A percentile compares a stretch with the other conserved stretches of the same genome.
Conservation (phyloP, 2,888 invertebrate species). For the Drosophila siamana region DNA sequence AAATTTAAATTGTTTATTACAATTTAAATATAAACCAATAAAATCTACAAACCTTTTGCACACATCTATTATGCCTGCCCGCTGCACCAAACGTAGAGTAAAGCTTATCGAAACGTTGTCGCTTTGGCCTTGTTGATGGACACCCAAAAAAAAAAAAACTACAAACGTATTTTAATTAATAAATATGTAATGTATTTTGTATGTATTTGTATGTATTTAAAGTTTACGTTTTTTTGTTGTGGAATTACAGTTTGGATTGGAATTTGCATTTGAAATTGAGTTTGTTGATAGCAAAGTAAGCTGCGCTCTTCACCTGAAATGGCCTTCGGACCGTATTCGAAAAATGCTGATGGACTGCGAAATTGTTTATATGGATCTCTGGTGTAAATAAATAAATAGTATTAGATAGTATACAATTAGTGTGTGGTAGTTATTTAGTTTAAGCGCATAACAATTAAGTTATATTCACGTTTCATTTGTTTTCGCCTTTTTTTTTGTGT, state of each 20-base stretch:
- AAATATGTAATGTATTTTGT: slow-evolving; percentile 54
- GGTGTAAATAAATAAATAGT: slow-evolving; percentile 68
- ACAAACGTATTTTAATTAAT: slow-evolving; percentile 33
- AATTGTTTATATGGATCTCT: slow-evolving; percentile 20
- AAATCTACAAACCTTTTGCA: neutral
- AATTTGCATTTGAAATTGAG: slow-evolving; percentile 4
- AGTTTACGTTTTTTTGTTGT: slow-evolving; percentile 25
- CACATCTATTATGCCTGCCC: neutral
- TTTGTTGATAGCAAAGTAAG: slow-evolving; percentile 41
- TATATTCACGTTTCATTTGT: slow-evolving; percentile 31
- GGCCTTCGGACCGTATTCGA: slow-evolving; percentile 30
- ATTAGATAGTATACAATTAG: slow-evolving; percentile 69
- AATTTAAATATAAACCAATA: too few relatives aligned
- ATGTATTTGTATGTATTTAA: slow-evolving; percentile 36
- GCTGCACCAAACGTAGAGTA: neutral
- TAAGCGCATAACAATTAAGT: slow-evolving; percentile 75
- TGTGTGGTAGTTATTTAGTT: slow-evolving; percentile 58
- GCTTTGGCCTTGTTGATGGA: neutral
- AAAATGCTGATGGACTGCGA: slow-evolving; percentile 22
- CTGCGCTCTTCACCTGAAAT: slow-evolving; percentile 51
- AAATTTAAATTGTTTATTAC: too few relatives aligned
- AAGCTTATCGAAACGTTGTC: neutral
- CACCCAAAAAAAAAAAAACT: neutral
- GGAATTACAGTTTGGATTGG: slow-evolving; percentile 36
- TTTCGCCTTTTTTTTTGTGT: neutral